phyloP scores from a whole-genome alignment of 2,113 vertebrate species.

The Pituophis catenifer region DNA sequence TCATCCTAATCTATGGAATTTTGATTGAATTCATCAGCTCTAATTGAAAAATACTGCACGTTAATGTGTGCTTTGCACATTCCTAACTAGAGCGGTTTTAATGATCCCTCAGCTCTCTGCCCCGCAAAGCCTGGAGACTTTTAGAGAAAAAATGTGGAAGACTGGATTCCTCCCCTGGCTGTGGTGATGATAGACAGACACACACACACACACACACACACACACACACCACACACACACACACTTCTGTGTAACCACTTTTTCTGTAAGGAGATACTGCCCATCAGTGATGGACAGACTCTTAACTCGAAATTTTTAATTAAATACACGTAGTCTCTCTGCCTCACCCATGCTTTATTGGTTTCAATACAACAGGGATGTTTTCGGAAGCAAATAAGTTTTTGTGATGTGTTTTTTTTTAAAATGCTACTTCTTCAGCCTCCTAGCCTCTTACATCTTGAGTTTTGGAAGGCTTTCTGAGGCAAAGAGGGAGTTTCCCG shows the following conservation, averaged over 20 bases:
- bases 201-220: not conserved
- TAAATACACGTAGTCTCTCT: too few relatives aligned
- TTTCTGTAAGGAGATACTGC: not conserved
- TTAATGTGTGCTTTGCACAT: conserved; percentile 93
- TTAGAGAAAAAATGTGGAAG: conserved; percentile 45
- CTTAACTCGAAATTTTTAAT: not conserved
- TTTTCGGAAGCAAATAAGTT: not conserved
- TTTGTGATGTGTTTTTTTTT: too few relatives aligned
- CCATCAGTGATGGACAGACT: not conserved
- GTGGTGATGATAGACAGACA: not conserved
- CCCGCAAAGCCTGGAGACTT: conserved; percentile 76
- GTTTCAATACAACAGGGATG: not conserved
- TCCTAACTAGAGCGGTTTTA: conserved; percentile 79
- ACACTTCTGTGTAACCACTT: not conserved
- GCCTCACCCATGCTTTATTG: not conserved
- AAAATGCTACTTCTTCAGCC: not conserved
- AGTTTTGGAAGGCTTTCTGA: not conserved
- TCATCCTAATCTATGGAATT: conserved; percentile 99
- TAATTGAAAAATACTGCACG: conserved; percentile 99
- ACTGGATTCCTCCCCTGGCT: not conserved
- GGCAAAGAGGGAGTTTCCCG: not conserved
- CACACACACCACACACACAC: too few relatives aligned
- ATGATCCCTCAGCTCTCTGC: conserved; percentile 90
- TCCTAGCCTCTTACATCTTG: not conserved
- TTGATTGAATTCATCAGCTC: conserved; percentile 99